Base-by-base conservation (phyloP, 2,113 vertebrate genomes). In the Nanger granti region DNA sequence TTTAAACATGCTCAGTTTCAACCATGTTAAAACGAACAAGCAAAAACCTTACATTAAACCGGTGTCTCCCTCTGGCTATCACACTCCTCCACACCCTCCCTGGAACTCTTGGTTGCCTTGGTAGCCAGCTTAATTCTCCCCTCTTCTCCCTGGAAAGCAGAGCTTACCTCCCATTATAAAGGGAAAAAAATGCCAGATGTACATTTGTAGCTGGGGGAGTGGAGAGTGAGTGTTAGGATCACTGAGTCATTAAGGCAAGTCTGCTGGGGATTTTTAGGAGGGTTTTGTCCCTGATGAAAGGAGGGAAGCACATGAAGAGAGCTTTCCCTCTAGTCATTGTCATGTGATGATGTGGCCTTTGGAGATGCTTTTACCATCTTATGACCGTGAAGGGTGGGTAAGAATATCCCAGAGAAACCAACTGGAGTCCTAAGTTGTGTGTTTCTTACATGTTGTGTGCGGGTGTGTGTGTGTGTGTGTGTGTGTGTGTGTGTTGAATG, bases 1-100 rank as follows among this genome's bases (percentile, higher is more conserved):
- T 93, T 88, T 88, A 62, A 92, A 84, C 54, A 87, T 55, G n/a
- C 20, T 87, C 64, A 62, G n/a, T 80, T 97, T 93, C 49, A 95
- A 49, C 29, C 57, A 85, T 64, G 7, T 73, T 55, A 76, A 93
- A 96, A 59, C 0, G 11, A 79, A 59, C 29, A 89, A 69, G 29
- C 26, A 87, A 57, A 89, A 91, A 79, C 2, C 34, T 86, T 60
- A 2, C 24, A 49, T 62, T 64, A 54, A 93, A 12, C 31, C 7
- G 9, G 24, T 17, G 15, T 94, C 37, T 89, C 37, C 29, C 29
- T 89, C 59, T 86, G 54, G 28, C 60, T 90, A 59, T 29, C 20
- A 37, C 10, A 17, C 57, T 54, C 29, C 64, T 64, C 31, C 44
- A 54, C 22, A 55, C 9, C 44, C 34, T 85, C 79, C 57, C 49